phyloP scores from a whole-genome alignment of 2,888 invertebrate genomes.

The Macaria liturata region DNA sequence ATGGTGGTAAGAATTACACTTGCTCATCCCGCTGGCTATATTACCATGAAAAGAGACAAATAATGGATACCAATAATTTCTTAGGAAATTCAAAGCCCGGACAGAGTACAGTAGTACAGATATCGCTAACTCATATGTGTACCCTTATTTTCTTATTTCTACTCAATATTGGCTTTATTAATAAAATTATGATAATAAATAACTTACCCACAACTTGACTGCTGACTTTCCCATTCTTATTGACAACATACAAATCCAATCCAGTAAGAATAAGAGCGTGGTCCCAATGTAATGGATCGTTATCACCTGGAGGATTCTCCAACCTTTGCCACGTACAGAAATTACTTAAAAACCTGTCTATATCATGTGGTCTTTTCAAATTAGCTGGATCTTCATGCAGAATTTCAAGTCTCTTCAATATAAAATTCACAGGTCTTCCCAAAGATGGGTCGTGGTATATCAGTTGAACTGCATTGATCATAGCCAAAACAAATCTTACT shows the following conservation, averaged over 20 bases:
- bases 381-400: constrained; percentile 90
- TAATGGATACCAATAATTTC: no score
- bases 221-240: constrained; percentile 91
- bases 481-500: constrained; percentile 91
- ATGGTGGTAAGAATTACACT: no score
- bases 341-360: constrained; percentile 91
- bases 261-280: constrained; percentile 94
- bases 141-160: no score
- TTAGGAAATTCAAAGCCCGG: no score
- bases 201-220: constrained; percentile 92
- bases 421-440: constrained; percentile 91
- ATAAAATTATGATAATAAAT: no score
- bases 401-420: constrained; percentile 91
- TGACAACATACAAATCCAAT: constrained; percentile 90
- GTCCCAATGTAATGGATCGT: constrained; percentile 92
- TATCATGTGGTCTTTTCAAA: constrained; percentile 89
- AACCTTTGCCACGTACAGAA: constrained; percentile 93
- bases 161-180: no score
- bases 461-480: constrained; percentile 93
- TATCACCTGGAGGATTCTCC: constrained; percentile 90
- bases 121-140: no score
- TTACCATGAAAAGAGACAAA: no score
- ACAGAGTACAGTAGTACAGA: no score
- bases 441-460: constrained; percentile 92
- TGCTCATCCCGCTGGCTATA: no score